Evolutionary conservation across 2,113 vertebrate genomes (phyloP).

Genomic region (Labrus mixtus): DNA sequence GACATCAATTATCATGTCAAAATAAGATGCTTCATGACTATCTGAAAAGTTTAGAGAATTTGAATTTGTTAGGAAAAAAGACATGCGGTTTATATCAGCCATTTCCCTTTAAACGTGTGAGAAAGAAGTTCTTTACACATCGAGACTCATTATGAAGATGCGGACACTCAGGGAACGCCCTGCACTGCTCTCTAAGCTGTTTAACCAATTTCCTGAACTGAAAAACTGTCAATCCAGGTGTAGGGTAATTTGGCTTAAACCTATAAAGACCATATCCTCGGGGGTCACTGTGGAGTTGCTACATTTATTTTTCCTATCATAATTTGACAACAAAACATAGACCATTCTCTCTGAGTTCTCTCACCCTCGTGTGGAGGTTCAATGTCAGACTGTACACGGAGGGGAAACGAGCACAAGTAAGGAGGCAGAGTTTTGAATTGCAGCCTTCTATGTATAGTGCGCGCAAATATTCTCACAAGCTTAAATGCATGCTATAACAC

Average conservation of each 20-base stretch:
- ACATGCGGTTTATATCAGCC: too few species aligned
- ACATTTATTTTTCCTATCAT: not conserved
- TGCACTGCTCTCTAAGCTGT: not conserved
- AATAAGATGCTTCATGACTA: too few species aligned
- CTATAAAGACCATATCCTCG: not conserved
- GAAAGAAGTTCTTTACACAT: not conserved
- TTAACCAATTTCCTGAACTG: not conserved
- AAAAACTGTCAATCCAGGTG: constrained; percentile 1
- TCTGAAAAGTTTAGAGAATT: too few species aligned
- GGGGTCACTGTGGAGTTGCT: not conserved
- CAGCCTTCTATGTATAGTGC: constrained; percentile 55
- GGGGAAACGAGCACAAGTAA: constrained; percentile 13
- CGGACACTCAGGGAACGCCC: not conserved
- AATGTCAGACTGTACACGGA: constrained; percentile 14
- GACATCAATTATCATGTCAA: too few species aligned
- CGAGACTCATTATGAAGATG: not conserved
- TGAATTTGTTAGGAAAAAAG: too few species aligned
- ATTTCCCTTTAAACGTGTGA: not conserved
- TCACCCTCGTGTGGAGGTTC: constrained; percentile 12
- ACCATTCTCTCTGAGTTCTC: not conserved
- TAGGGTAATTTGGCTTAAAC: not conserved
- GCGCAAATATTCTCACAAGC: constrained; percentile 52
- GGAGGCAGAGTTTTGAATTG: constrained; percentile 55
- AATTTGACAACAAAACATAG: not conserved
- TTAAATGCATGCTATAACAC: constrained; percentile 32